Evolutionary conservation across 2,797 vertebrate species (phyloP), one percentile per base, ranked within the genome.

Genomic region (Sebastes vulpes): DNA sequence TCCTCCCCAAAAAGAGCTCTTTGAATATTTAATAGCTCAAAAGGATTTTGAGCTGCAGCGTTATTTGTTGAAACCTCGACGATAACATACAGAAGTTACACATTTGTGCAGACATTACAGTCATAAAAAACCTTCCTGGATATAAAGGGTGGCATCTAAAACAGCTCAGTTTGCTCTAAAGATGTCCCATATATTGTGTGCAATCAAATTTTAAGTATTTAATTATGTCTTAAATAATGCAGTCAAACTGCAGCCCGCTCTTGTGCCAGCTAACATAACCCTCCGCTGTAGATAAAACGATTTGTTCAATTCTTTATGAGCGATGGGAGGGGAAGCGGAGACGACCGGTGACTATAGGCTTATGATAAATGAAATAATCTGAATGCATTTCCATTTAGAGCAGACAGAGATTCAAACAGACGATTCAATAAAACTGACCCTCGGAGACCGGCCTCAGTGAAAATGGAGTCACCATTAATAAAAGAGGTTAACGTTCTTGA

Each of bases 281-380:
- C 61, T 83, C 75, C 61, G 31, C 50, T 58, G 68, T 72, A 73
- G 63, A 85, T 88, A 85, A 90, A 93, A 87, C 79, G 57, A 83
- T 92, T 85, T 77, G 71, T 77, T 92, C 67, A 88, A 82, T 91
- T 86, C 76, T 90, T 91, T 82, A 87, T 91, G 82, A 86, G 79
- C 31, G 8, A 81, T 57, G 82, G 72, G 31, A 79, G 53, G 54
- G 58, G 59, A 83, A 52, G 60, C 28, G 9, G 60, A 76, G 57
- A 75, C 71, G 79, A 26, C 54, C 14, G 6, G 67, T 79, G 75
- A 88, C 89, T 77, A 82, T 75, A 71, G 67, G 68, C 28, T 35
- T 69, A 73, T 79, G 81, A 91, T 89, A 79, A 92, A 92, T 88
- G 70, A 86, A 94, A 89, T 82, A 75, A 65, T 59, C 35, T 82